Base-by-base conservation (phyloP, 2,113 vertebrate species). In the Petroica traversi region DNA sequence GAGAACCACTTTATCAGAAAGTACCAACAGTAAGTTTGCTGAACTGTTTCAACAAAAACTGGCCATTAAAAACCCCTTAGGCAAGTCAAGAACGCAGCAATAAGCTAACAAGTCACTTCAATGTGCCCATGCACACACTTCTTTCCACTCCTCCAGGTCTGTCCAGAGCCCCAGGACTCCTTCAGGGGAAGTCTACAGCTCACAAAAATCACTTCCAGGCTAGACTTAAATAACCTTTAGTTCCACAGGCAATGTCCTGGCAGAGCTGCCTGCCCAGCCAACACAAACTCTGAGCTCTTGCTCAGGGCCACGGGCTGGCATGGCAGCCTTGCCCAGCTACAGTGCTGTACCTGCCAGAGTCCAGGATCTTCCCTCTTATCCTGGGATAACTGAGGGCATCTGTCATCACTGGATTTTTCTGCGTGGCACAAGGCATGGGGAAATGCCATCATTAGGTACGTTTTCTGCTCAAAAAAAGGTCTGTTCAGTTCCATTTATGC, bases 231-330 rank as follows among this genome's bases (percentile, higher is more conserved):
- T 8, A 71, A 45, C 33, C 38, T 28, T 5, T 31, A 11, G 38
- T 45, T 49, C 61, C 43, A 23, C 2, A 2, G 29, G 34, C 41
- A 54, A 4, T 14, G 18, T 19, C 8, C 25, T 18, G 8, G 58
- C 58, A 69, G 20, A 77, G 24, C 57, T 67, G 58, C 43, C 68
- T 77, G 67, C 54, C 58, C 87, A 78, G 48, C 59, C 34, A 34
- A 29, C 29, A 23, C 28, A 11, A 4, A 40, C 17, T 67, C 66
- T 0, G 2, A 75, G 34, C 20, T 34, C 43, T 46, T 59, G 38
- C 34, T 19, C 48, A n/a, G 33, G 20, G 19, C 22, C 9, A 0
- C 0, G 1, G n/a, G 48, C 33, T 83, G 20, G 75, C 1, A 0
- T 7, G 8, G 8, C 57, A 91, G 36, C 45, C 58, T 40, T 11